These are phyloP conservation scores for Peromyscus melanophrys DNA, from an alignment of 2,797 vertebrate species.

Conservation along the genomic window DNA sequence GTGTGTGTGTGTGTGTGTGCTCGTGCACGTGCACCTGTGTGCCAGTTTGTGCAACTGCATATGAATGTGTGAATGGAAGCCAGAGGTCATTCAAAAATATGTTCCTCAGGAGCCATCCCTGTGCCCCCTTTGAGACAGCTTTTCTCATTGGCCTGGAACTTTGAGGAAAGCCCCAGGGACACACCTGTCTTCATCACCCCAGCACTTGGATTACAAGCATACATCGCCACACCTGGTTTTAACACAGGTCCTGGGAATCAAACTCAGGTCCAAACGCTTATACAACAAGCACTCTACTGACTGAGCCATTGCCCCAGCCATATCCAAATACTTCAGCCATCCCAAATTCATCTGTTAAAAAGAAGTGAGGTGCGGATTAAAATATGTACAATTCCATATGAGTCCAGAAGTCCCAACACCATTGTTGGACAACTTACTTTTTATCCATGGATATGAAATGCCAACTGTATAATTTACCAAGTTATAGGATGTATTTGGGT, in stretches of 20 bases:
- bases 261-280: not conserved
- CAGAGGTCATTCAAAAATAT: not conserved
- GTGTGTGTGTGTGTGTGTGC: not conserved
- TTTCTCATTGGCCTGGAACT: not conserved
- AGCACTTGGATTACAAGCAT: not conserved
- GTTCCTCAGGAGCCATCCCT: not conserved
- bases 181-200: too few species aligned
- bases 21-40: fast-evolving
- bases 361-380: not conserved
- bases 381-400: not conserved
- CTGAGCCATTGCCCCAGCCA: not conserved
- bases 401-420: not conserved
- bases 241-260: not conserved
- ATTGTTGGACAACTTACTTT: not conserved
- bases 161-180: not conserved
- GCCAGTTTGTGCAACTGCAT: not conserved
- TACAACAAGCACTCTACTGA: not conserved
- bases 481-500: not conserved
- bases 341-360: not conserved
- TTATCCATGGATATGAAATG: not conserved
- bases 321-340: not conserved
- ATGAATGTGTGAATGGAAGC: not conserved
- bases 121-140: too few species aligned
- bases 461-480: not conserved
- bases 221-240: not conserved